phyloP scores from a whole-genome alignment of 1,140 invertebrate species.

The Telenomus remus region DNA sequence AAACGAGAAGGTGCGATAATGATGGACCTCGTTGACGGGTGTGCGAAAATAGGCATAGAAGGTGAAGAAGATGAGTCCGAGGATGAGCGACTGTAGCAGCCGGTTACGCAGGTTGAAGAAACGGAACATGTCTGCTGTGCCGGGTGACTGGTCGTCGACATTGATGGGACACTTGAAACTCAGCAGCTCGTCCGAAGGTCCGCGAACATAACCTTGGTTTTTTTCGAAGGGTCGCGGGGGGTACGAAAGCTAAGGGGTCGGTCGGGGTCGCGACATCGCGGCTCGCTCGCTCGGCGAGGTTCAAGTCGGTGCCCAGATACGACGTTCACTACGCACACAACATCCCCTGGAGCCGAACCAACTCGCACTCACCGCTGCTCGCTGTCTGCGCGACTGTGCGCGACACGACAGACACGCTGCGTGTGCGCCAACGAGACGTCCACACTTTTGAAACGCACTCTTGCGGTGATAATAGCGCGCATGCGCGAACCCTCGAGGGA shows the following conservation, averaged over 20 bases:
- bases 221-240: no score
- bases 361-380: constrained; percentile 13
- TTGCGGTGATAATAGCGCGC: constrained; percentile 35
- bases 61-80: constrained; percentile 67
- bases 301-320: constrained; percentile 10
- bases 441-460: constrained; percentile 33
- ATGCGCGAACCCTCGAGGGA: constrained; percentile 8
- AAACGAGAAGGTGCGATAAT: constrained; percentile 48
- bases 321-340: constrained; percentile 23
- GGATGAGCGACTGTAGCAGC: constrained; percentile 65
- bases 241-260: no score
- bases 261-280: no score
- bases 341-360: constrained; percentile 15
- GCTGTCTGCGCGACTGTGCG: not conserved
- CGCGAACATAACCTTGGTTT: no score
- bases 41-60: constrained; percentile 72
- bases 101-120: constrained; percentile 70
- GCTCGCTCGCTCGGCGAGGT: not conserved
- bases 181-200: not conserved
- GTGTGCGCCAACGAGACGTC: constrained; percentile 21
- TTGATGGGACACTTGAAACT: constrained; percentile 29
- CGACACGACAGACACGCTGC: constrained; percentile 23
- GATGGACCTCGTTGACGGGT: constrained; percentile 63
- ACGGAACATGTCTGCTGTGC: constrained; percentile 62
- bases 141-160: constrained; percentile 40